Evolutionary conservation across 2,888 invertebrate genomes (phyloP).

Genomic region (Octodonta nipae): DNA sequence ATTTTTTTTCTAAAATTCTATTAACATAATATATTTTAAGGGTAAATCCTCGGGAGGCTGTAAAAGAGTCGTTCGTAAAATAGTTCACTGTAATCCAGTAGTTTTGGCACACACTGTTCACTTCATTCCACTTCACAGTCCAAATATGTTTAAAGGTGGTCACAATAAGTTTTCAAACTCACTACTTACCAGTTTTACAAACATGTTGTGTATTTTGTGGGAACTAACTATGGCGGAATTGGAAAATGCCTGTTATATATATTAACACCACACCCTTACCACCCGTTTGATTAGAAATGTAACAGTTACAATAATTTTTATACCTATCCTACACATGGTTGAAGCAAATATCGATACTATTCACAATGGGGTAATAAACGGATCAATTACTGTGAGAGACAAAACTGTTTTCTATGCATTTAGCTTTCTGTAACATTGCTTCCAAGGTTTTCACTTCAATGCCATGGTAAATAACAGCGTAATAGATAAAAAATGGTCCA

Average conservation of each 20-base stretch:
- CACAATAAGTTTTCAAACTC: conserved; percentile 6
- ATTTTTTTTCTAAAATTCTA: too few relatives aligned
- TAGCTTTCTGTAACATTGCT: conserved; percentile 29
- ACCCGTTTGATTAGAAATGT: conserved; percentile 30
- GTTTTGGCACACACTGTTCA: not conserved
- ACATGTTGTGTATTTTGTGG: conserved; percentile 27
- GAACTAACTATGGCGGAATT: conserved; percentile 13
- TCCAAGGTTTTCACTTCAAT: conserved; percentile 34
- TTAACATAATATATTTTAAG: too few relatives aligned
- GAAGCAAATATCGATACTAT: conserved; percentile 24
- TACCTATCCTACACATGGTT: conserved; percentile 33
- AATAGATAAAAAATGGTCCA: not conserved
- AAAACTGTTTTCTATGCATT: conserved; percentile 17
- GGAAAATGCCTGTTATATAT: conserved; percentile 24
- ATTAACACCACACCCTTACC: conserved; percentile 30
- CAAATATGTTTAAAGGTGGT: conserved; percentile 6
- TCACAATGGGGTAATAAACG: conserved; percentile 13
- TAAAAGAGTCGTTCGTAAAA: too few relatives aligned
- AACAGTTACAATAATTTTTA: conserved; percentile 29
- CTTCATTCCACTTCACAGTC: conserved; percentile 7
- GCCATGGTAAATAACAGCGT: conserved; percentile 33
- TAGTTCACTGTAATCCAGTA: conserved; percentile 2
- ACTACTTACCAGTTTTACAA: conserved; percentile 36
- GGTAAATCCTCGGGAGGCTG: too few relatives aligned
- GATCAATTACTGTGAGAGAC: conserved; percentile 9